Conservation (phyloP, 2,888 invertebrate species). For the Bombylius discolor region DNA sequence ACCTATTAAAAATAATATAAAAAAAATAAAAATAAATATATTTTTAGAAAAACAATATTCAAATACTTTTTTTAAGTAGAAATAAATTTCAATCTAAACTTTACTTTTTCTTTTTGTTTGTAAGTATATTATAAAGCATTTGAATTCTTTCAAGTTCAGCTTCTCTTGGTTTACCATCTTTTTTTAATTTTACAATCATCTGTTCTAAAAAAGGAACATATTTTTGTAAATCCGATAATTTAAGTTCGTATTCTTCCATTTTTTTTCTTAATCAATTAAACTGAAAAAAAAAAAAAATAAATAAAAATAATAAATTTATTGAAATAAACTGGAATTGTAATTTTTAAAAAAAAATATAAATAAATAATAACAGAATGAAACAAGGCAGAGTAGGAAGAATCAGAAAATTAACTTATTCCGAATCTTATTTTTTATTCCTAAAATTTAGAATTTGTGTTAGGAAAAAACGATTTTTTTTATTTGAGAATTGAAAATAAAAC, state of each 20-base stretch:
- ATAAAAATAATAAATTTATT: too few relatives aligned
- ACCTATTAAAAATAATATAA: constrained; percentile 14
- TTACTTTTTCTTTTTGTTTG: constrained; percentile 19
- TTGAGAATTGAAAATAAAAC: too few relatives aligned
- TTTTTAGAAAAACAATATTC: neutral
- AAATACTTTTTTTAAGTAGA: constrained; percentile 12
- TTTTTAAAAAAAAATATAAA: too few relatives aligned
- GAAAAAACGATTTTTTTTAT: too few relatives aligned
- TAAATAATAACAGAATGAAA: too few relatives aligned
- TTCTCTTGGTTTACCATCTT: constrained; percentile 20
- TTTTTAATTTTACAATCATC: constrained; percentile 52
- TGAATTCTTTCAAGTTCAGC: constrained; percentile 24
- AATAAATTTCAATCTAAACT: constrained; percentile 1
- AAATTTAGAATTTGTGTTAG: too few relatives aligned
- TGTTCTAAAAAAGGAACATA: constrained; percentile 61
- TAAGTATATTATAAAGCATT: constrained; percentile 21
- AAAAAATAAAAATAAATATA: neutral
- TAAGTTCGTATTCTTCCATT: constrained; percentile 39
- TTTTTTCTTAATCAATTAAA: neutral
- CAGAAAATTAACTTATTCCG: too few relatives aligned
- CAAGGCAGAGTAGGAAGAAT: too few relatives aligned
- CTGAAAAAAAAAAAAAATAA: too few relatives aligned
- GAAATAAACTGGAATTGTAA: too few relatives aligned
- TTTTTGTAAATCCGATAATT: constrained; percentile 52
- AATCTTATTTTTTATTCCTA: too few relatives aligned